A percentile compares a stretch with the other conserved stretches of the same genome.
Evolutionary conservation across 1,140 invertebrate genomes (phyloP).

Genomic region (Brachionus rubens): DNA sequence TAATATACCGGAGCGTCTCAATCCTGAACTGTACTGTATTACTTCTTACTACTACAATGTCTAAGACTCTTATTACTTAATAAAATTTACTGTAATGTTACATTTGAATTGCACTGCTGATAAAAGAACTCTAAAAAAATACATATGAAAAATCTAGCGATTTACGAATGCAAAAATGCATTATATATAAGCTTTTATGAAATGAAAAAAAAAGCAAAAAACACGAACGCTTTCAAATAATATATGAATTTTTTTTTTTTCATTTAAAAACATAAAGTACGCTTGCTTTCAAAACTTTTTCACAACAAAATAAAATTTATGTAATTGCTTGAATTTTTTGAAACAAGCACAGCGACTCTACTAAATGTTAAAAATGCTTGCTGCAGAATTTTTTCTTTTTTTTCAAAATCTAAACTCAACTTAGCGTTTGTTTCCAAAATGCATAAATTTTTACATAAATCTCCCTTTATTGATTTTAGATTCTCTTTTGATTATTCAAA

Average conservation of each 20-base stretch:
- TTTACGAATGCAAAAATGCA: conserved; percentile 8
- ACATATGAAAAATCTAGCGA: background rate
- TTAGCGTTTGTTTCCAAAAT: conserved; percentile 37
- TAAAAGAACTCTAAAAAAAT: no score
- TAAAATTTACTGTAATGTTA: background rate
- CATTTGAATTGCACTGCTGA: background rate
- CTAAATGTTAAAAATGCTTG: conserved; percentile 8
- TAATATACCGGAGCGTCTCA: no score
- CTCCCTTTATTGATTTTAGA: background rate
- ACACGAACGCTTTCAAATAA: background rate
- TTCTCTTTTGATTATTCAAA: background rate
- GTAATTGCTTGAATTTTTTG: background rate
- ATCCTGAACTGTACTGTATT: no score
- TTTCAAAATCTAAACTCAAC: background rate
- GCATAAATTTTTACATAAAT: conserved; percentile 6
- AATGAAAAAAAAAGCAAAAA: background rate
- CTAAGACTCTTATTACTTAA: no score
- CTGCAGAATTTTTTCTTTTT: background rate
- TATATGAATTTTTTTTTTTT: background rate
- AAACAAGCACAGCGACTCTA: background rate
- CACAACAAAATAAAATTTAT: conserved; percentile 11
- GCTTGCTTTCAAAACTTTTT: conserved; percentile 17
- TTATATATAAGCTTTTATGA: conserved; percentile 7
- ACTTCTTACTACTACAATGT: no score
- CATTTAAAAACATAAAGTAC: background rate